phyloP scores from a whole-genome alignment of 1,140 invertebrate species.

The Neuroterus valhalla region DNA sequence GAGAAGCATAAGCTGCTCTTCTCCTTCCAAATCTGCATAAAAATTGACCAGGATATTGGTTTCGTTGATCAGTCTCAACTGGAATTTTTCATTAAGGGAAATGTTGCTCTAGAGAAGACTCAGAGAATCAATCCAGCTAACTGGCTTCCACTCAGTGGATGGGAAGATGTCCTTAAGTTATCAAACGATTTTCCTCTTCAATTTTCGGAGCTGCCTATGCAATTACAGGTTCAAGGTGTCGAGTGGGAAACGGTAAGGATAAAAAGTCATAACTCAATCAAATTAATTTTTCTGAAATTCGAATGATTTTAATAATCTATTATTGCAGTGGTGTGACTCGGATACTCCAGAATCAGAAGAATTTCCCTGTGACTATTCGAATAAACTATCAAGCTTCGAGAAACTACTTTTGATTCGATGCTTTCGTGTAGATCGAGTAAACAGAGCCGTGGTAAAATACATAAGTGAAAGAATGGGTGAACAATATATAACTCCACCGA shows the following conservation, averaged over 20 bases:
- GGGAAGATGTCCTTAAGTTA: constrained; percentile 88
- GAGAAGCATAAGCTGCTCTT: constrained; percentile 92
- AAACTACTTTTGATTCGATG: constrained; percentile 88
- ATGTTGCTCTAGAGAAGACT: constrained; percentile 85
- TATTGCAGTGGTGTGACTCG: constrained; percentile 86
- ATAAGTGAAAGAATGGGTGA: constrained; percentile 89
- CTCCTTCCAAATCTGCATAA: constrained; percentile 92
- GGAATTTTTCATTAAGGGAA: constrained; percentile 94
- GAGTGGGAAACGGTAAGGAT: constrained; percentile 82
- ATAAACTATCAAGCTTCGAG: constrained; percentile 81
- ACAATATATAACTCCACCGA: constrained; percentile 88
- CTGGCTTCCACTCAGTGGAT: constrained; percentile 83
- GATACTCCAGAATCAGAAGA: constrained; percentile 83
- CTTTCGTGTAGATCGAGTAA: constrained; percentile 91
- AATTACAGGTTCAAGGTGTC: constrained; percentile 77
- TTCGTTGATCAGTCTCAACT: constrained; percentile 82
- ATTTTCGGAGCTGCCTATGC: constrained; percentile 81
- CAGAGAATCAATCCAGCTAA: constrained; percentile 78
- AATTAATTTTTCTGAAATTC: constrained; percentile 15
- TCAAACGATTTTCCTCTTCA: constrained; percentile 80
- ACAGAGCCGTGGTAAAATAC: constrained; percentile 85
- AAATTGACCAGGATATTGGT: constrained; percentile 82
- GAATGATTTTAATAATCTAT: constrained; percentile 39
- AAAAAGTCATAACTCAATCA: neutral
- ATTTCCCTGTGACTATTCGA: constrained; percentile 83